Conservation (phyloP, 2,797 vertebrate genomes). For the Microchirus variegatus region DNA sequence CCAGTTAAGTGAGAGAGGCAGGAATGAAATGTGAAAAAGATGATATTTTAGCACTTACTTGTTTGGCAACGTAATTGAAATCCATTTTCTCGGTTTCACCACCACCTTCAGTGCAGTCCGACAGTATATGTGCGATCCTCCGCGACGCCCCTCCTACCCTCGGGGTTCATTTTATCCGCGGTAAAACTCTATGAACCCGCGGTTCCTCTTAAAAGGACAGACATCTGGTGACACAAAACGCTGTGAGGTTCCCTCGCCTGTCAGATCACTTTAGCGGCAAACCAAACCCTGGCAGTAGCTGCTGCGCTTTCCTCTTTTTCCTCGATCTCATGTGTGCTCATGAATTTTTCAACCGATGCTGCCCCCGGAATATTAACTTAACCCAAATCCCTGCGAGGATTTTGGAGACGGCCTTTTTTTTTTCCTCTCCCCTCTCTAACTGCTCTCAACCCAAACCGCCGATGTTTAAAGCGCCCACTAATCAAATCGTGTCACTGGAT, state of each 20-base stretch:
- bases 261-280: conserved; percentile 51
- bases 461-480: conserved; percentile 42
- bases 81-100: no score
- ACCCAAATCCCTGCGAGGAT: conserved; percentile 39
- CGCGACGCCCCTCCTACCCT: no score
- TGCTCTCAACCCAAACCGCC: conserved; percentile 24
- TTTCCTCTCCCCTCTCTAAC: conserved; percentile 29
- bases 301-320: conserved; percentile 11
- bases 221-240: conserved; percentile 8
- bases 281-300: no score
- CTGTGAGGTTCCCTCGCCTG: conserved; percentile 49
- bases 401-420: not conserved
- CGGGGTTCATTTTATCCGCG: conserved; percentile 6
- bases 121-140: no score
- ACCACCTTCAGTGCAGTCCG: no score
- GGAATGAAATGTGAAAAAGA: no score
- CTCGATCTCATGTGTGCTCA: conserved; percentile 39
- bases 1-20: no score
- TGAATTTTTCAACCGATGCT: conserved; percentile 66
- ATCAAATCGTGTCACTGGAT: conserved; percentile 65
- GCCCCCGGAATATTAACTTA: conserved; percentile 60
- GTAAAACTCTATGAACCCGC: conserved; percentile 3
- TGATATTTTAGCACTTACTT: no score
- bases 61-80: no score
- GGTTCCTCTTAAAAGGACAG: conserved; percentile 23